phyloP scores from a whole-genome alignment of 2,888 invertebrate species.

The Drosophila neoperkinsi region DNA sequence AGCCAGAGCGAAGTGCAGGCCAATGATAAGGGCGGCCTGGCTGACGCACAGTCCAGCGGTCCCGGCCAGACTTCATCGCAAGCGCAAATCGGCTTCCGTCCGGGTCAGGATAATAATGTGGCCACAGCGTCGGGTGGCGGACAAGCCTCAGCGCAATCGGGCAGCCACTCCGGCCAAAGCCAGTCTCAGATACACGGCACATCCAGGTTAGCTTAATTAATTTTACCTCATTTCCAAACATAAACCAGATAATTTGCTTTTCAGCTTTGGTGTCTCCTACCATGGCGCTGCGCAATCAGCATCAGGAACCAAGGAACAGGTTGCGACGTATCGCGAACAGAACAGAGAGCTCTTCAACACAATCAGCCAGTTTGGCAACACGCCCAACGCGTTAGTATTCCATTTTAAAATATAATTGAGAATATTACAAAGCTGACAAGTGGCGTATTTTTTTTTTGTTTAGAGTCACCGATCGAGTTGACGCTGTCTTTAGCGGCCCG shows the following conservation, averaged over 20 bases:
- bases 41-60: conserved; percentile 94
- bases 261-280: conserved; percentile 90
- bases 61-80: conserved; percentile 94
- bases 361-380: conserved; percentile 86
- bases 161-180: conserved; percentile 90
- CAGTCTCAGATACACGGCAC: conserved; percentile 94
- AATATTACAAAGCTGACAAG: neutral
- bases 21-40: conserved; percentile 92
- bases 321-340: conserved; percentile 88
- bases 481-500: conserved; percentile 79
- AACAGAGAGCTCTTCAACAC: conserved; percentile 89
- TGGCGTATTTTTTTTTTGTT: neutral
- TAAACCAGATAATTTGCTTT: neutral
- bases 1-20: conserved; percentile 89
- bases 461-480: conserved; percentile 83
- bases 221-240: neutral
- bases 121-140: conserved; percentile 90
- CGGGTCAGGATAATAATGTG: conserved; percentile 87
- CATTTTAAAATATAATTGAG: neutral
- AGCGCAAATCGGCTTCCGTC: conserved; percentile 94
- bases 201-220: conserved; percentile 85
- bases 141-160: conserved; percentile 92
- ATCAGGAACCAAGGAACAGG: conserved; percentile 89
- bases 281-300: conserved; percentile 93
- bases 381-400: conserved; percentile 77